Conservation (phyloP, 2,113 vertebrate species). For the Alouatta palliata region DNA sequence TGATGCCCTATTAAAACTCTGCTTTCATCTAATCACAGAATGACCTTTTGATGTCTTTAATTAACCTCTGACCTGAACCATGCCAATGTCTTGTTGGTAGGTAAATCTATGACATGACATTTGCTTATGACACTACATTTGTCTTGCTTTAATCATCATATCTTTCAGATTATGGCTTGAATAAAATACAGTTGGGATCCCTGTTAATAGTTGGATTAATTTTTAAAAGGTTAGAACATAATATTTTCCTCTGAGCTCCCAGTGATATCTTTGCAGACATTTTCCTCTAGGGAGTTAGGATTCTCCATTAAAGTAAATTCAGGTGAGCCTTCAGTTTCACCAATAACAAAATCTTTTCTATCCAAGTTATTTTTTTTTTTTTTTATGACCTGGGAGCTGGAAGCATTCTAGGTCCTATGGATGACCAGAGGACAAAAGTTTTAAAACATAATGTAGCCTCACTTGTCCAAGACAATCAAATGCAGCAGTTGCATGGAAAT, state of each 20-base stretch:
- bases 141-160: conserved; percentile 84
- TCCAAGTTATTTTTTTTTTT: conserved; percentile 58
- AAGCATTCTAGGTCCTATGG: not conserved
- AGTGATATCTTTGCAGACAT: conserved; percentile 73
- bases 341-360: conserved; percentile 69
- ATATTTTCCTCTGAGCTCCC: conserved; percentile 76
- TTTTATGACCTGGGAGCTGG: not conserved
- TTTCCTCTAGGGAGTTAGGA: conserved; percentile 48
- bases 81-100: conserved; percentile 89
- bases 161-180: conserved; percentile 79
- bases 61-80: conserved; percentile 94
- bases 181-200: conserved; percentile 82
- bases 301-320: conserved; percentile 61
- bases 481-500: not conserved
- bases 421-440: conserved; percentile 6
- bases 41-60: conserved; percentile 95
- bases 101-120: conserved; percentile 89
- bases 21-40: conserved; percentile 91
- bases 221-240: conserved; percentile 83
- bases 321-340: conserved; percentile 60
- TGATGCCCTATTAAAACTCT: conserved; percentile 90
- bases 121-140: conserved; percentile 87
- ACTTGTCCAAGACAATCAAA: not conserved
- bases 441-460: conserved; percentile 35
- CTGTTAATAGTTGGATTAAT: conserved; percentile 78